phyloP scores from a whole-genome alignment of 1,140 invertebrate genomes.

The Stegodyphus mimosarum region DNA sequence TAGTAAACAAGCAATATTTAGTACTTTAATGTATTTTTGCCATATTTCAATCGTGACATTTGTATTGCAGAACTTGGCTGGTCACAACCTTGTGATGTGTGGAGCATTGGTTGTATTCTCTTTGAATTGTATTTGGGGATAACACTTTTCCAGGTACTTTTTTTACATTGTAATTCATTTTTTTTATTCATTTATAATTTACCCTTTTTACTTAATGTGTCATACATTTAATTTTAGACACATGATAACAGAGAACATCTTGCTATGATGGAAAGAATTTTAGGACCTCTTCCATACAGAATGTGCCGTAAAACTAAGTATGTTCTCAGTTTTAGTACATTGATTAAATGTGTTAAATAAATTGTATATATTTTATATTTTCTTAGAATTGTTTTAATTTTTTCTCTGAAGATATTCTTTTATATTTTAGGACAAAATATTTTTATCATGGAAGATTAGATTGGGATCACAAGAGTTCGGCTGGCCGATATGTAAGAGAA shows the following conservation, averaged over 20 bases:
- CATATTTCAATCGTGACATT: background rate
- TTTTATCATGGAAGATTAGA: constrained; percentile 94
- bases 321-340: constrained; percentile 60
- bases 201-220: too few relatives aligned
- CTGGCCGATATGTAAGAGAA: constrained; percentile 94
- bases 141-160: constrained; percentile 85
- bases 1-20: too few relatives aligned
- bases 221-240: constrained; percentile 75
- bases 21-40: too few relatives aligned
- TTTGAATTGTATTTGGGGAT: constrained; percentile 99
- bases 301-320: constrained; percentile 92
- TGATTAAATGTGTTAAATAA: background rate
- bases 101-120: constrained; percentile 99
- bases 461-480: constrained; percentile 94
- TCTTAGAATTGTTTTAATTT: too few relatives aligned
- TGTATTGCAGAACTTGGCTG: constrained; percentile 89
- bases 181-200: too few relatives aligned
- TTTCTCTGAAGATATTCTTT: background rate
- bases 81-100: constrained; percentile 99
- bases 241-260: constrained; percentile 99
- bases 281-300: constrained; percentile 94
- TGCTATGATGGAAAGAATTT: constrained; percentile 99
- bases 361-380: too few relatives aligned
- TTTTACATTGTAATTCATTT: background rate
- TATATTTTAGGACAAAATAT: constrained; percentile 86